Percentiles rank a stretch among this genome's conserved stretches.
These are phyloP conservation scores for Hystrix cristata DNA, from an alignment of 2,113 vertebrate species.

Conservation along the genomic window DNA sequence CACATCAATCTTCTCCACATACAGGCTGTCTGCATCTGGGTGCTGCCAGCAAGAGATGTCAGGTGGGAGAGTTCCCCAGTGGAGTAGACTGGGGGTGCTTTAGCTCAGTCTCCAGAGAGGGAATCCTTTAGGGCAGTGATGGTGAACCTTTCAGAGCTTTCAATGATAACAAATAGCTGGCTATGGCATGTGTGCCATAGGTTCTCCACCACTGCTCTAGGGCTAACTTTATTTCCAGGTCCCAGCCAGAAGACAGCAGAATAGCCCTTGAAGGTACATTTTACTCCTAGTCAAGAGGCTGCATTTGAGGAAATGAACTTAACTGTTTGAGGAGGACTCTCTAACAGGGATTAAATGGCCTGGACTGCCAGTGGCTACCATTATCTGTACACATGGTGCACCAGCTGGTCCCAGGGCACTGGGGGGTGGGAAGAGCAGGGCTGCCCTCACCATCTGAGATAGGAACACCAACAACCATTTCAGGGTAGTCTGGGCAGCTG, in stretches of 20 bases:
- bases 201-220: neutral
- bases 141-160: neutral
- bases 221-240: neutral
- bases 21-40: constrained; percentile 96
- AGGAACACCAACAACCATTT: neutral
- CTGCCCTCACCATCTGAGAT: neutral
- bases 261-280: neutral
- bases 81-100: neutral
- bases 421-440: neutral
- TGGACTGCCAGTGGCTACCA: neutral
- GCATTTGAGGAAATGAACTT: constrained; percentile 13
- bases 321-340: neutral
- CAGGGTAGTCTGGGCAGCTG: neutral
- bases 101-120: neutral
- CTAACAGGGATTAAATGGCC: neutral
- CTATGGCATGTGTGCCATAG: neutral
- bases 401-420: neutral
- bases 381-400: no score
- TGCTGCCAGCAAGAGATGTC: constrained; percentile 89
- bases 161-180: neutral
- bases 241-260: neutral
- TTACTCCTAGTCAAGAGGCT: neutral
- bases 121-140: neutral
- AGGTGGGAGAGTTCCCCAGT: neutral
- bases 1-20: constrained; percentile 96